Conservation (phyloP, 30 jellyfish, hydroid and myxozoan species). For the Catostylus mosaicus region DNA sequence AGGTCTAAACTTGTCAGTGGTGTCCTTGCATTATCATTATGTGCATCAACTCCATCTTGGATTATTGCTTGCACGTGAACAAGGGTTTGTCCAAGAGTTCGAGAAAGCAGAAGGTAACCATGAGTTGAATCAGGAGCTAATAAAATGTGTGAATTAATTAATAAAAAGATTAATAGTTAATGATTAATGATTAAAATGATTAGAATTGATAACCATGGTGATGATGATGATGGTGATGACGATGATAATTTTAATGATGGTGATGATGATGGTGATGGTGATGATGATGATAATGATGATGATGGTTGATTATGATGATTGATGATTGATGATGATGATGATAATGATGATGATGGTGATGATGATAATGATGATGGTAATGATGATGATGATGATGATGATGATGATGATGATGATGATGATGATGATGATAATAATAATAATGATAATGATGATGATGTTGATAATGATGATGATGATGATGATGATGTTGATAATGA, state of each 20-base stretch:
- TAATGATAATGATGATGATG: too few relatives aligned
- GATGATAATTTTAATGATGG: not conserved
- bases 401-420: not conserved
- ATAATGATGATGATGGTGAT: not conserved
- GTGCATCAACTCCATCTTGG: slow-evolving; percentile 69
- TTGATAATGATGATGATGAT: too few relatives aligned
- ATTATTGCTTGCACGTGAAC: slow-evolving; percentile 84
- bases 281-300: not conserved
- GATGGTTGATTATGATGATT: too few relatives aligned
- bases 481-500: too few relatives aligned
- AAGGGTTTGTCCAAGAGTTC: slow-evolving; percentile 85
- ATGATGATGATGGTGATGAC: not conserved
- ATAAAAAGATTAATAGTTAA: not conserved
- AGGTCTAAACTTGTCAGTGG: slow-evolving; percentile 42
- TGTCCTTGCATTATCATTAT: slow-evolving; percentile 10
- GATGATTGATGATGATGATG: too few relatives aligned
- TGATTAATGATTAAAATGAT: not conserved
- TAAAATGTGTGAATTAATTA: not conserved
- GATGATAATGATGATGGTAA: not conserved
- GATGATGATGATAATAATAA: not conserved
- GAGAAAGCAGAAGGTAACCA: slow-evolving; percentile 36
- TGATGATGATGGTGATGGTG: not conserved
- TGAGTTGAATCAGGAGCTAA: slow-evolving; percentile 64
- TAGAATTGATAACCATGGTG: not conserved
- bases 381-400: not conserved